Conservation (phyloP, 2,113 vertebrate species). For the Seriola rivoliana region DNA sequence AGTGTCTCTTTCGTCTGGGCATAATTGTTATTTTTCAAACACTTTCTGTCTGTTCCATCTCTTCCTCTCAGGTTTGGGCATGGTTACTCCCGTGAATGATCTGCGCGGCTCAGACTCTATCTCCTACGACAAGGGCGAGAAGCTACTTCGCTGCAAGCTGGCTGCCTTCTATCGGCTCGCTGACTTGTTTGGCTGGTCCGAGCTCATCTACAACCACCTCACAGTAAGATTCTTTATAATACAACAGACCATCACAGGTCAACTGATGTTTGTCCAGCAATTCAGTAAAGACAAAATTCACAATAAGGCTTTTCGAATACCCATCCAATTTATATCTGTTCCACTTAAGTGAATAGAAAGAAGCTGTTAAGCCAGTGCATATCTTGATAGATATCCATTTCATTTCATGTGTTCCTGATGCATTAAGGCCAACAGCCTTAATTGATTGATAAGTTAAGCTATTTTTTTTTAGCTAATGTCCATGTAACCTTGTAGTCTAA, state of each 20-base stretch:
- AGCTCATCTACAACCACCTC: slow-evolving; percentile 99
- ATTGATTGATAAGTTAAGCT: too few relatives aligned
- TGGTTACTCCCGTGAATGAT: slow-evolving; percentile 99
- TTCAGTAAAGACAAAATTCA: background rate
- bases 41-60: background rate
- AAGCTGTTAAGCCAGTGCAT: too few relatives aligned
- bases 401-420: too few relatives aligned
- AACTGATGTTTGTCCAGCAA: background rate
- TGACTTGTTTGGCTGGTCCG: slow-evolving; percentile 97
- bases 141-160: slow-evolving; percentile 94
- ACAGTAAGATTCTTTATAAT: slow-evolving; percentile 84
- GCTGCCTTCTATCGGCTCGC: slow-evolving; percentile 96
- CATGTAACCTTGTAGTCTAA: background rate
- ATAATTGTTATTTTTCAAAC: background rate
- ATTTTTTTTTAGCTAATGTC: background rate
- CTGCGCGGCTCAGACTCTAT: slow-evolving; percentile 97
- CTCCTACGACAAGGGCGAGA: slow-evolving; percentile 98
- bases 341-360: too few relatives aligned
- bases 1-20: background rate
- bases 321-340: background rate
- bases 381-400: too few relatives aligned
- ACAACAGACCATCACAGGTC: background rate
- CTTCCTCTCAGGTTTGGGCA: slow-evolving; percentile 90
- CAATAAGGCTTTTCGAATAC: background rate
- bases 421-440: too few relatives aligned